Evolutionary conservation across 1,140 invertebrate species (phyloP), one percentile per base, ranked within the genome.

Genomic region (Myzus persicae): DNA sequence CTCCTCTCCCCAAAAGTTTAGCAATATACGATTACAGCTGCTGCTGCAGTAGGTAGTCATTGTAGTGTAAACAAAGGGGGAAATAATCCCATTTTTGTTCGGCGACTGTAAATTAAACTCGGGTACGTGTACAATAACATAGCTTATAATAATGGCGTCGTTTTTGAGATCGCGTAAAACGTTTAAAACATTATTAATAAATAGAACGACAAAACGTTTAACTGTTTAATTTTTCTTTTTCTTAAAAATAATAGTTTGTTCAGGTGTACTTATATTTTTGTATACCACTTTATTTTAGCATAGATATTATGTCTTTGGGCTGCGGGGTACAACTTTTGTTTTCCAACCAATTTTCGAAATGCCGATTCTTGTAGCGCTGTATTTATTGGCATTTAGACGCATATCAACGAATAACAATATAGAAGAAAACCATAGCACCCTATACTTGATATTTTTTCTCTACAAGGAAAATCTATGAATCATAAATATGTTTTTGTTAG

Each of bases 151-250:
- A 76, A 76, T n/a, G n/a, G 59, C n/a, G 59, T 59, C 31, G 54
- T 76, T 76, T 76, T 76, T n/a, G 14, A 76, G 59, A 76, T 76
- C 14, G 59, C 59, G 31, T 76, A n/a, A n/a, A 76, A 76, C 59
- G 59, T 76, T 76, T 76, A 76, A 76, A 76, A 76, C 59, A 36
- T 76, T n/a, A 76, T 76, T 76, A 76, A 76, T 76, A 67, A 8
- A 48, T 48, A 48, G 18, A 48, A 48, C 46, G 46, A 20, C 46
- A 48, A 76, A 76, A 76, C 31, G 59, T 20, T n/a, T 36, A 18
- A 76, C 3, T n/a, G 31, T 76, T 76, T n/a, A n/a, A 18, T 76
- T 76, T n/a, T 67, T 67, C n/a, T 67, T 67, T n/a, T 76, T n/a
- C 0, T 14, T 14, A 5, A n/a, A 76, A 76, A 76, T 76, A n/a